Conservation (phyloP, 2,888 invertebrate species). For the Deilephila elpenor region DNA sequence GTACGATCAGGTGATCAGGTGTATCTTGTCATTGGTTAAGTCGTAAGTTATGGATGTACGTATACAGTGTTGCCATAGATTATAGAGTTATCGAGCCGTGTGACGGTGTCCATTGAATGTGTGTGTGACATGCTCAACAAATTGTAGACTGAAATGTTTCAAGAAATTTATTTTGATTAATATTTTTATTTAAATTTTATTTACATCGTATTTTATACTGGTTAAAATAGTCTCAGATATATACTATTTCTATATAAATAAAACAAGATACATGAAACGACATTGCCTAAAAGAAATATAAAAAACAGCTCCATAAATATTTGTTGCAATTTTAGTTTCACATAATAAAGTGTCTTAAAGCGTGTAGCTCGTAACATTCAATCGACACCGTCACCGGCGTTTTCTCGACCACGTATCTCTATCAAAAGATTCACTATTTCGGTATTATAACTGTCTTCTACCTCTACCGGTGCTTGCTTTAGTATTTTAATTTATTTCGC, state of each 20-base stretch:
- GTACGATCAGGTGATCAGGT: conserved; percentile 57
- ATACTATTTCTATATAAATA: too few relatives aligned
- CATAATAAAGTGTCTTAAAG: too few relatives aligned
- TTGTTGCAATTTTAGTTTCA: too few relatives aligned
- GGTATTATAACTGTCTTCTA: conserved; percentile 54
- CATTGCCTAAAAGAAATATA: too few relatives aligned
- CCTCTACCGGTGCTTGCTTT: conserved; percentile 80
- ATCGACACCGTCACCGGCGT: not conserved
- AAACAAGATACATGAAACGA: too few relatives aligned
- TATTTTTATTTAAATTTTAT: too few relatives aligned
- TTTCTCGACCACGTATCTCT: conserved; percentile 26
- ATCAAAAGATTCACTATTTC: conserved; percentile 25
- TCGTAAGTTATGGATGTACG: conserved; percentile 50
- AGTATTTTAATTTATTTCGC: conserved; percentile 46
- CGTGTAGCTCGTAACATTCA: not conserved
- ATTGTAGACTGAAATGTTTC: too few relatives aligned
- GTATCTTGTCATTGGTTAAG: conserved; percentile 56
- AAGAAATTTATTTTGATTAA: too few relatives aligned
- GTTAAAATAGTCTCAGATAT: too few relatives aligned
- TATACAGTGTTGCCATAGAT: conserved; percentile 70
- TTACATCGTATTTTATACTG: too few relatives aligned
- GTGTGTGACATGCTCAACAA: not conserved
- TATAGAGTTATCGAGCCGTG: conserved; percentile 38
- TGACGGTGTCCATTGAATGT: conserved; percentile 33
- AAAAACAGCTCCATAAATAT: too few relatives aligned